These are phyloP conservation scores for Pocillopora meandrina DNA, from an alignment of 92 coral and sea anemone species.

Conservation along the genomic window DNA sequence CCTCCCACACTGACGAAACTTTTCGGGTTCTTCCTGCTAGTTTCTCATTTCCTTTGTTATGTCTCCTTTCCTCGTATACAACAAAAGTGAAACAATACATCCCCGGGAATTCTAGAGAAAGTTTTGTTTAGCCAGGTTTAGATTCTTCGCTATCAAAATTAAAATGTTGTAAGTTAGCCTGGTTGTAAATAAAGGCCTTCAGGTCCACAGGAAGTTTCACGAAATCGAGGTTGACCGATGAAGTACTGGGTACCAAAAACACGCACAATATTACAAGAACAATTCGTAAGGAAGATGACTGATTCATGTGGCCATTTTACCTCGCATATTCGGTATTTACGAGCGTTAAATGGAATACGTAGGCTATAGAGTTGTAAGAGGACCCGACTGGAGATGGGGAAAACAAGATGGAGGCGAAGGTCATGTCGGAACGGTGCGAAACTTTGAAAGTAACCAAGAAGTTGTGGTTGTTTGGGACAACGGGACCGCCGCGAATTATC, in stretches of 20 bases:
- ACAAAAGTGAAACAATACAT: too few species aligned
- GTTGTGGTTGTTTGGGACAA: constrained; percentile 99
- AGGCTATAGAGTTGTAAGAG: constrained; percentile 97
- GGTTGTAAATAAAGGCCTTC: too few species aligned
- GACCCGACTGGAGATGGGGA: constrained; percentile 99
- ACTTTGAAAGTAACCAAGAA: constrained; percentile 96
- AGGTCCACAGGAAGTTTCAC: background rate
- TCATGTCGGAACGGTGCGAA: constrained; percentile 95
- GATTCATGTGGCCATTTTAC: constrained; percentile 2
- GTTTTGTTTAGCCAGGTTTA: too few species aligned
- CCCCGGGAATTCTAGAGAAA: too few species aligned
- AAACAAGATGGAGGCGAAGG: constrained; percentile 99
- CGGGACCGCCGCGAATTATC: constrained; percentile 98
- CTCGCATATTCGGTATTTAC: constrained; percentile 18
- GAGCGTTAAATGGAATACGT: constrained; percentile 81
- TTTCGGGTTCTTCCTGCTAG: background rate
- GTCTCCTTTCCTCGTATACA: too few species aligned
- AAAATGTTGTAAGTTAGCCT: too few species aligned
- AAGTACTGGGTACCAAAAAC: constrained; percentile 27
- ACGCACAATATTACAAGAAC: background rate
- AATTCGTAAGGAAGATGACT: constrained; percentile 29
- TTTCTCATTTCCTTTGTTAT: background rate
- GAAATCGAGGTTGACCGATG: constrained; percentile 17
- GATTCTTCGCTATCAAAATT: too few species aligned
- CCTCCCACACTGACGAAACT: background rate